Evolutionary conservation across 2,113 vertebrate species (phyloP).

Genomic region (Dermatemys mawii): DNA sequence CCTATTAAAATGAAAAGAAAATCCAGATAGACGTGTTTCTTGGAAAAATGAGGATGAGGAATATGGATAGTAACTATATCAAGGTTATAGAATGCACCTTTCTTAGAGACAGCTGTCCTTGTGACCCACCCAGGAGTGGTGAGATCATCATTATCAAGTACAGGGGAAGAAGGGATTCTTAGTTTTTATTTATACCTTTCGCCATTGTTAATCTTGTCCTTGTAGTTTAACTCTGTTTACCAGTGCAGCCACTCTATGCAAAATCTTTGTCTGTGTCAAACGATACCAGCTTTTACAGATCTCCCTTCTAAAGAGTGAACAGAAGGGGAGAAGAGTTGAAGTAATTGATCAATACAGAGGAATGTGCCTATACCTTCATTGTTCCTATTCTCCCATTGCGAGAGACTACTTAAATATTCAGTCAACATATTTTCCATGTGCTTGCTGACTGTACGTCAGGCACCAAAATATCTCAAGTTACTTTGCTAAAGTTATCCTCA

Average conservation of each 20-base stretch:
- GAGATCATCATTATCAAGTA: constrained; percentile 65
- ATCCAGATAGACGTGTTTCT: background rate
- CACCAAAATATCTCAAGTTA: constrained; percentile 66
- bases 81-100: constrained; percentile 69
- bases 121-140: constrained; percentile 52
- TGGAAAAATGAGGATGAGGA: background rate
- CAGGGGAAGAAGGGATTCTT: constrained; percentile 63
- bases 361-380: background rate
- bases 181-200: constrained; percentile 72
- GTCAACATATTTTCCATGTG: constrained; percentile 60
- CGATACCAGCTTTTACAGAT: background rate
- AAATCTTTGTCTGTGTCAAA: background rate
- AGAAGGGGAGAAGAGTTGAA: background rate
- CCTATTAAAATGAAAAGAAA: background rate
- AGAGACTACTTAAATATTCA: constrained; percentile 30
- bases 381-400: constrained; percentile 44
- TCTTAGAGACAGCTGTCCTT: constrained; percentile 68
- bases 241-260: constrained; percentile 6
- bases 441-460: constrained; percentile 58
- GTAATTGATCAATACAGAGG: background rate
- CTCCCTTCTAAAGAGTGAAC: background rate
- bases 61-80: constrained; percentile 68
- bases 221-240: constrained; percentile 60
- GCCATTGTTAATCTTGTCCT: constrained; percentile 69
- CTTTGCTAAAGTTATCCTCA: constrained; percentile 59